Evolutionary conservation across 1,140 invertebrate species (phyloP).

Genomic region (Hyles vespertilio): DNA sequence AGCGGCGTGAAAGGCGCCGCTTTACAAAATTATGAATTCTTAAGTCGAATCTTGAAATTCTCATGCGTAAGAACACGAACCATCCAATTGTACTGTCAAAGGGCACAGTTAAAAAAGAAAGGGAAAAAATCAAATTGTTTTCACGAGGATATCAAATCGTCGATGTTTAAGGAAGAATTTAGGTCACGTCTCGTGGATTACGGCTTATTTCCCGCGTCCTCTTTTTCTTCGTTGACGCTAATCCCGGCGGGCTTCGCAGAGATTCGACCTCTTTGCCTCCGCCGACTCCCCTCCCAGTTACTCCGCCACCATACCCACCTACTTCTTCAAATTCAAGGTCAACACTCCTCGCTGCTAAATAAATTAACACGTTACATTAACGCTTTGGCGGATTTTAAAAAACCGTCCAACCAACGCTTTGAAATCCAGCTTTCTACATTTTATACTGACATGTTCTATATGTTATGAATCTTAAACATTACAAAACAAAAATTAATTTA

Average conservation of each 20-base stretch:
- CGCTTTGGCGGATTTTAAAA: no score
- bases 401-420: no score
- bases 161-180: conserved; percentile 65
- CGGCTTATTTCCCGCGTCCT: conserved; percentile 65
- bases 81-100: conserved; percentile 42
- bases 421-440: no score
- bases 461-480: no score
- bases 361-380: no score
- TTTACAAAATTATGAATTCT: conserved; percentile 9
- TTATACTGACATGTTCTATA: no score
- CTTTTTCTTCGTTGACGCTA: conserved; percentile 70
- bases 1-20: not conserved
- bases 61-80: conserved; percentile 35
- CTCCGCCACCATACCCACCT: conserved; percentile 4
- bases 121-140: conserved; percentile 63
- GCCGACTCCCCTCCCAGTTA: conserved; percentile 21
- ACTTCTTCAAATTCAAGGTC: conserved; percentile 38
- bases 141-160: conserved; percentile 59
- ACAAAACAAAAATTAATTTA: no score
- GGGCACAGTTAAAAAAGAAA: conserved; percentile 32
- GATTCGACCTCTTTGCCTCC: conserved; percentile 39
- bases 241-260: conserved; percentile 50
- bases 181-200: conserved; percentile 67
- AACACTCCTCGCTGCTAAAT: conserved; percentile 6
- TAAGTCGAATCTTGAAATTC: conserved; percentile 9